Evolutionary conservation across 2,113 vertebrate species (phyloP).

Genomic region (Tachysurus vachellii): DNA sequence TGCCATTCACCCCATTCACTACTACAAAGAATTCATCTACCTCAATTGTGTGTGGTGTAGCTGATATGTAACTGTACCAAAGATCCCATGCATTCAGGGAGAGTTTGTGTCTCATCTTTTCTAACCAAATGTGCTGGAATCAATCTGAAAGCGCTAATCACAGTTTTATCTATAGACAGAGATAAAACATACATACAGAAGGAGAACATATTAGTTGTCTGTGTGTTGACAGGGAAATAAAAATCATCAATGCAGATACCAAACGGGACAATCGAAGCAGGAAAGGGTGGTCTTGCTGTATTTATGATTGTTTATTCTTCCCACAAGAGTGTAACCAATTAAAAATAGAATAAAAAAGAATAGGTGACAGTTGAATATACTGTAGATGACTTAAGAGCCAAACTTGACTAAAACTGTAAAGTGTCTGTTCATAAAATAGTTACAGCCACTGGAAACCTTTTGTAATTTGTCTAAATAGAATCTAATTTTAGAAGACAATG

Average conservation of each 20-base stretch:
- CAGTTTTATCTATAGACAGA: conserved; percentile 65
- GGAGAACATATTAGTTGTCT: conserved; percentile 63
- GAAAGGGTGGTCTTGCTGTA: conserved; percentile 77
- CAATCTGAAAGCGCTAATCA: conserved; percentile 71
- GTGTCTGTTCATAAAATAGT: conserved; percentile 17
- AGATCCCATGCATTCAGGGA: conserved; percentile 79
- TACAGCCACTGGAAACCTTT: conserved; percentile 16
- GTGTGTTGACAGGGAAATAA: conserved; percentile 62
- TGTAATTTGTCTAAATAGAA: conserved; percentile 29
- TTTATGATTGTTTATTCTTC: conserved; percentile 77
- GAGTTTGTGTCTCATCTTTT: conserved; percentile 71
- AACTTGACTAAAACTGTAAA: conserved; percentile 24
- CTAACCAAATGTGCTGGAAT: conserved; percentile 80
- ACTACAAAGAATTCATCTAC: conserved; percentile 76
- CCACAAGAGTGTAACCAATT: conserved; percentile 30
- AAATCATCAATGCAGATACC: conserved; percentile 64
- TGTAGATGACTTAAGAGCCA: conserved; percentile 2
- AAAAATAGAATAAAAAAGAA: conserved; percentile 12
- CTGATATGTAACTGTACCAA: conserved; percentile 79
- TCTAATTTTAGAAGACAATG: conserved; percentile 23
- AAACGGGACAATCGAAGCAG: conserved; percentile 77
- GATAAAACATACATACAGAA: conserved; percentile 63
- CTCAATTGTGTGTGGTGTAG: conserved; percentile 79
- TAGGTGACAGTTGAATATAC: neutral
- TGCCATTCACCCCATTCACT: conserved; percentile 17